A percentile compares a stretch with the other conserved stretches of the same genome.
These are phyloP conservation scores for Limanda limanda DNA, from an alignment of 2,113 vertebrate genomes.

Conservation along the genomic window DNA sequence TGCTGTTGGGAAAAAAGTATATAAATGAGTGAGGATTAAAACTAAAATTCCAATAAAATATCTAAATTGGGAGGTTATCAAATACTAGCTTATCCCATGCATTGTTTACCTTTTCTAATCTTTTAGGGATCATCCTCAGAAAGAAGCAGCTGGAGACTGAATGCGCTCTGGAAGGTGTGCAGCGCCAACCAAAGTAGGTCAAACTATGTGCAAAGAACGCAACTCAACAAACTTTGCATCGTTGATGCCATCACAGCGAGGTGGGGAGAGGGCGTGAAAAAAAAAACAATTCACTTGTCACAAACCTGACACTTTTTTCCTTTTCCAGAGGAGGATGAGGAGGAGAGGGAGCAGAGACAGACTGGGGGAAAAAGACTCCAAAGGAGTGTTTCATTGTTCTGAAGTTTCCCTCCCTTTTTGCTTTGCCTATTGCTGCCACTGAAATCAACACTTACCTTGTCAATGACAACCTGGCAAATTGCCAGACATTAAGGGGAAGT, in stretches of 20 bases:
- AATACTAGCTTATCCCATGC: not conserved
- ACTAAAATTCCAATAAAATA: not conserved
- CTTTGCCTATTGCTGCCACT: slow-evolving; percentile 89
- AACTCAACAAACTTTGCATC: slow-evolving; percentile 74
- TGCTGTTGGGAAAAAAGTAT: not conserved
- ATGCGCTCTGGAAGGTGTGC: slow-evolving; percentile 37
- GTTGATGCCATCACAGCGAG: slow-evolving; percentile 65
- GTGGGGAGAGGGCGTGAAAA: slow-evolving; percentile 21
- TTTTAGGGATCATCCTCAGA: not conserved
- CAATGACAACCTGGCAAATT: slow-evolving; percentile 97
- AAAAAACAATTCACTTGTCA: slow-evolving; percentile 79
- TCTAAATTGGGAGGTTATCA: not conserved
- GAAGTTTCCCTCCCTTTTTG: slow-evolving; percentile 87
- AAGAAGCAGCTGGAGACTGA: slow-evolving; percentile 6
- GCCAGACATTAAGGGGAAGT: slow-evolving; percentile 96
- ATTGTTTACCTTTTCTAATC: not conserved
- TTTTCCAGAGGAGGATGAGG: slow-evolving; percentile 61
- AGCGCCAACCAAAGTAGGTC: slow-evolving; percentile 76
- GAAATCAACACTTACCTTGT: slow-evolving; percentile 97
- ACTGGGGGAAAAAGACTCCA: slow-evolving; percentile 55
- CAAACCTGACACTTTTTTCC: slow-evolving; percentile 80
- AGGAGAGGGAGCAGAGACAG: slow-evolving; percentile 36
- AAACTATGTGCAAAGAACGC: slow-evolving; percentile 75
- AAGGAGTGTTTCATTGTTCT: slow-evolving; percentile 90
- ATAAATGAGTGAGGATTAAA: not conserved